phyloP scores from a whole-genome alignment of 2,113 vertebrate species.

The Loxodonta africana region DNA sequence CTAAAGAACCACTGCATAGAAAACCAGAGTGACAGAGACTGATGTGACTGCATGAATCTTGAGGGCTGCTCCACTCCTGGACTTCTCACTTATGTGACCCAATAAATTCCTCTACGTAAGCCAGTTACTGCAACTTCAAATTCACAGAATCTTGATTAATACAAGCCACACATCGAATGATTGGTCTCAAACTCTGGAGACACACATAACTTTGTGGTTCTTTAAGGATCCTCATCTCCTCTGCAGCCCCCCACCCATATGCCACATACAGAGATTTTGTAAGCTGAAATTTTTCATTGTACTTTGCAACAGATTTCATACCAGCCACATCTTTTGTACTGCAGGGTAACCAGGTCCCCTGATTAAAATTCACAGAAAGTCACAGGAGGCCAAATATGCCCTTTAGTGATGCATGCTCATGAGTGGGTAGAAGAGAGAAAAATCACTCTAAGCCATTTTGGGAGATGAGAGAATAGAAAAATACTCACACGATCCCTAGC shows the following conservation, averaged over 20 bases:
- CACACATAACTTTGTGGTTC: not conserved
- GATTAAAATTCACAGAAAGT: constrained; percentile 33
- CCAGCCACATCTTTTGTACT: not conserved
- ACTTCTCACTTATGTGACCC: not conserved
- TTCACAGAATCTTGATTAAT: not conserved
- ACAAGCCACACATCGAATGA: not conserved
- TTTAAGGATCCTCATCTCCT: not conserved
- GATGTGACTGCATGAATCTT: too few species aligned
- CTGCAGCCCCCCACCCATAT: too few species aligned
- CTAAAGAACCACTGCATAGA: not conserved
- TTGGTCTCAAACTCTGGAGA: not conserved
- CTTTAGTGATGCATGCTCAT: not conserved
- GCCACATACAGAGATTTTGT: not conserved
- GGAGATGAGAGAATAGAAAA: constrained; percentile 34
- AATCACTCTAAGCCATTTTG: not conserved
- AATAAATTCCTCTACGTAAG: not conserved
- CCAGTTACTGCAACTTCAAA: not conserved
- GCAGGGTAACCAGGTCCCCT: not conserved
- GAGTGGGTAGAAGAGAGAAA: not conserved
- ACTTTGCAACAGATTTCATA: not conserved
- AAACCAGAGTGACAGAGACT: not conserved
- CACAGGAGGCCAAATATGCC: not conserved
- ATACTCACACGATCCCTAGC: not conserved
- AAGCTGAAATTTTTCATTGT: not conserved
- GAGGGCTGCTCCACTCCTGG: not conserved